Conservation (phyloP, 2,797 vertebrate genomes). For the Telmatherina bonti region DNA sequence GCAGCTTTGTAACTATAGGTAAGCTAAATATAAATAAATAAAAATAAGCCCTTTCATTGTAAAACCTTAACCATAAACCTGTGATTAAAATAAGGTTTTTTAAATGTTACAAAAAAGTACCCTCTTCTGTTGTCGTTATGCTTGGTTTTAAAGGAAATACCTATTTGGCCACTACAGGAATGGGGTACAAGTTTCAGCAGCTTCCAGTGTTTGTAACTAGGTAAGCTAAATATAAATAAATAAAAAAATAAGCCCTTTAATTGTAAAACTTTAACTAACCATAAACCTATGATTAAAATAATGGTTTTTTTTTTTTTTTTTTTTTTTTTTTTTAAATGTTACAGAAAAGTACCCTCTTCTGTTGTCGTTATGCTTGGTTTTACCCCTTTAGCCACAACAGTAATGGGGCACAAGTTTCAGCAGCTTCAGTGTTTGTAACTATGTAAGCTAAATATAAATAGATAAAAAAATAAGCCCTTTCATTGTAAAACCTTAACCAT, state of each 20-base stretch:
- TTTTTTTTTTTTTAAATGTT: too few relatives aligned
- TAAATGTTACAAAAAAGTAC: too few relatives aligned
- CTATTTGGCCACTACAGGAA: conserved; percentile 57
- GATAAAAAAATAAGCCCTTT: neutral
- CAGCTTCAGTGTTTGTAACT: too few relatives aligned
- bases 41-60: neutral
- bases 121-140: neutral
- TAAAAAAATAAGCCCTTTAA: too few relatives aligned
- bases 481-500: neutral
- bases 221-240: too few relatives aligned
- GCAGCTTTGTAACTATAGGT: too few relatives aligned
- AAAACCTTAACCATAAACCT: neutral
- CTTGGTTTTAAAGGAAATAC: conserved; percentile 33
- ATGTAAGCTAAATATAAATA: too few relatives aligned
- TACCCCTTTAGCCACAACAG: conserved; percentile 47
- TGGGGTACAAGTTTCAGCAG: conserved; percentile 14
- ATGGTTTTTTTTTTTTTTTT: too few relatives aligned
- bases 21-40: too few relatives aligned
- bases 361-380: neutral
- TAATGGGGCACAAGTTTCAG: conserved; percentile 56
- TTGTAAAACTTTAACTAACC: neutral
- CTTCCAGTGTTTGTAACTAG: too few relatives aligned
- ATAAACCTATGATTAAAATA: neutral
- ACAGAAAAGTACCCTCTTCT: neutral
- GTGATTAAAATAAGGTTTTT: neutral